Evolutionary conservation across 2,888 invertebrate genomes (phyloP).

Genomic region (Dynastes hyllus): DNA sequence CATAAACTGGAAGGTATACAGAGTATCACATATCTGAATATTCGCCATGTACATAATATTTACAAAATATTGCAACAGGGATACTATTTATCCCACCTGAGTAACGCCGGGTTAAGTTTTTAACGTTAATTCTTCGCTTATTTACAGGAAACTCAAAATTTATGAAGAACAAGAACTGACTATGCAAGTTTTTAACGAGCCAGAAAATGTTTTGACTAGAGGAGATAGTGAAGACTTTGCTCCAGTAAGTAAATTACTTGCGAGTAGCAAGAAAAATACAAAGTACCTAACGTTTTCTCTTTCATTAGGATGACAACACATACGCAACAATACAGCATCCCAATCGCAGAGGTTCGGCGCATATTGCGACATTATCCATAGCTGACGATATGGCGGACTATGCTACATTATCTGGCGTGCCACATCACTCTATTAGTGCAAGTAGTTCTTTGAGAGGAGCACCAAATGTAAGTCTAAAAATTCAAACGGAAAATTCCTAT

Average conservation of each 20-base stretch:
- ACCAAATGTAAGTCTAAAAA: conserved; percentile 71
- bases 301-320: conserved; percentile 80
- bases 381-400: conserved; percentile 77
- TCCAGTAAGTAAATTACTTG: conserved; percentile 66
- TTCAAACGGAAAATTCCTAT: not conserved
- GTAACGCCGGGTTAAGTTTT: no score
- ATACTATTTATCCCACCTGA: no score
- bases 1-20: no score
- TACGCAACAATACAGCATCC: conserved; percentile 87
- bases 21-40: no score
- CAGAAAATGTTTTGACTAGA: conserved; percentile 73
- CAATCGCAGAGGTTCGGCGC: conserved; percentile 70
- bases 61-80: no score
- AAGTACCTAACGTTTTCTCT: conserved; percentile 48
- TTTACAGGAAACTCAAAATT: conserved; percentile 83
- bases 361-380: conserved; percentile 69
- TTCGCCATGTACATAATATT: no score
- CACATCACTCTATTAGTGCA: conserved; percentile 70
- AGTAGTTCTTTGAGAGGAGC: conserved; percentile 74
- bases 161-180: conserved; percentile 95
- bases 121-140: not conserved
- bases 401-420: conserved; percentile 75
- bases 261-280: not conserved
- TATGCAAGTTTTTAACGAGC: conserved; percentile 92
- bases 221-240: conserved; percentile 73